A percentile compares a stretch with the other conserved stretches of the same genome.
Conservation (phyloP, 2,888 invertebrate genomes). For the Drosophila subquinaria region DNA sequence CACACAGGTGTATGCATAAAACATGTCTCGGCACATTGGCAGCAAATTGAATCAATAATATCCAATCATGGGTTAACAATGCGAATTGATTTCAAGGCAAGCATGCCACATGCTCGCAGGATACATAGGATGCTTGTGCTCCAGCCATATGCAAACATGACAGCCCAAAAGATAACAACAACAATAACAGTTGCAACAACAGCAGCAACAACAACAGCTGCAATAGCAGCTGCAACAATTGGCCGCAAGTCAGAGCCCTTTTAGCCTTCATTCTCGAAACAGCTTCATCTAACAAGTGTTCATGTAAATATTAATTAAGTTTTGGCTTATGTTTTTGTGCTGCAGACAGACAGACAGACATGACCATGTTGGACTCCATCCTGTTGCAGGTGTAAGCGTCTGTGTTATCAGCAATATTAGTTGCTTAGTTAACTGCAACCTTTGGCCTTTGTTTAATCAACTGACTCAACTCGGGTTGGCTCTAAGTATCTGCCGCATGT, state of each 20-base stretch:
- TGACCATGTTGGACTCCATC: neutral
- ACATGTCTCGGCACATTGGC: constrained; percentile 76
- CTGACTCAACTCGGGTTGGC: constrained; percentile 22
- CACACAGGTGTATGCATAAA: constrained; percentile 69
- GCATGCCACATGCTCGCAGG: constrained; percentile 56
- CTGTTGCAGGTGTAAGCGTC: constrained; percentile 31
- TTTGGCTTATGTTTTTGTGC: constrained; percentile 56
- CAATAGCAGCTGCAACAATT: constrained; percentile 41
- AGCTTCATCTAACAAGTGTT: constrained; percentile 38
- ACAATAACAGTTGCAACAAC: constrained; percentile 3
- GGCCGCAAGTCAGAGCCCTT: constrained; percentile 24
- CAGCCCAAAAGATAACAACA: constrained; percentile 57
- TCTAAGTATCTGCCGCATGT: neutral
- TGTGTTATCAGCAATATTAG: constrained; percentile 55
- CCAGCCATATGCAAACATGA: constrained; percentile 63
- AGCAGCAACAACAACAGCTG: constrained; percentile 13
- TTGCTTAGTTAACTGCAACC: constrained; percentile 54
- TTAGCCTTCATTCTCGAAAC: constrained; percentile 1
- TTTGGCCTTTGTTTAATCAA: constrained; percentile 67
- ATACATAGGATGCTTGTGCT: constrained; percentile 29
- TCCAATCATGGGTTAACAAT: constrained; percentile 83
- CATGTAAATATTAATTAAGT: constrained; percentile 82
- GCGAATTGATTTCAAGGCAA: constrained; percentile 79
- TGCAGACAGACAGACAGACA: constrained; percentile 19
- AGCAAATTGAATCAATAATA: constrained; percentile 83